Conservation (phyloP, 2,797 vertebrate species). For the Phrynocephalus vlangalii region DNA sequence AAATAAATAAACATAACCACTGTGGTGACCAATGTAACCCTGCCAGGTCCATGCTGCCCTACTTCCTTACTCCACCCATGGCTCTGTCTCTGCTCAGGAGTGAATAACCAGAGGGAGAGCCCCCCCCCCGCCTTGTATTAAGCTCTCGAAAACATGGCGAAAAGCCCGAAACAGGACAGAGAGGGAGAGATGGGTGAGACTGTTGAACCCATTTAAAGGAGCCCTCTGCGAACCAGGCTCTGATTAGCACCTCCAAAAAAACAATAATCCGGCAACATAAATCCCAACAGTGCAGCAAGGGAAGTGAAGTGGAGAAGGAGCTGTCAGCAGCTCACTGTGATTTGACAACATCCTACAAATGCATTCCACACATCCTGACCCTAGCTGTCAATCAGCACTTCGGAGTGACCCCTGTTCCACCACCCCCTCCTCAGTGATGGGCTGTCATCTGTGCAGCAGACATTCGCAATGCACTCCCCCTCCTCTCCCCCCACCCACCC, state of each 20-base stretch:
- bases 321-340: constrained; percentile 86
- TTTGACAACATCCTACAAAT: constrained; percentile 80
- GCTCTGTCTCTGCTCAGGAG: not conserved
- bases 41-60: not conserved
- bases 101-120: not conserved
- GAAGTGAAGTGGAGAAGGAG: constrained; percentile 66
- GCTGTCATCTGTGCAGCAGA: constrained; percentile 43
- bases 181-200: rapidly evolving
- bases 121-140: rapidly evolving
- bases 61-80: not conserved
- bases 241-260: constrained; percentile 26
- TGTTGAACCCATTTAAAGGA: not conserved
- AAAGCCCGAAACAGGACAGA: not conserved
- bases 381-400: constrained; percentile 79
- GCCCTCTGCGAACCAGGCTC: constrained; percentile 28
- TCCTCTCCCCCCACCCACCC: not conserved
- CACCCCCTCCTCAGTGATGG: constrained; percentile 1
- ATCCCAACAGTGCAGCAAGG: constrained; percentile 62
- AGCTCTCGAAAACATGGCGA: not conserved
- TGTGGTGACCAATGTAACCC: not conserved
- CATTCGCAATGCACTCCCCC: constrained; percentile 52
- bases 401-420: constrained; percentile 53
- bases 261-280: constrained; percentile 39
- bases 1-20: too few species aligned
- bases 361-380: constrained; percentile 81